Evolutionary conservation across 2,113 vertebrate species (phyloP).

Genomic region (Takifugu bimaculatus): DNA sequence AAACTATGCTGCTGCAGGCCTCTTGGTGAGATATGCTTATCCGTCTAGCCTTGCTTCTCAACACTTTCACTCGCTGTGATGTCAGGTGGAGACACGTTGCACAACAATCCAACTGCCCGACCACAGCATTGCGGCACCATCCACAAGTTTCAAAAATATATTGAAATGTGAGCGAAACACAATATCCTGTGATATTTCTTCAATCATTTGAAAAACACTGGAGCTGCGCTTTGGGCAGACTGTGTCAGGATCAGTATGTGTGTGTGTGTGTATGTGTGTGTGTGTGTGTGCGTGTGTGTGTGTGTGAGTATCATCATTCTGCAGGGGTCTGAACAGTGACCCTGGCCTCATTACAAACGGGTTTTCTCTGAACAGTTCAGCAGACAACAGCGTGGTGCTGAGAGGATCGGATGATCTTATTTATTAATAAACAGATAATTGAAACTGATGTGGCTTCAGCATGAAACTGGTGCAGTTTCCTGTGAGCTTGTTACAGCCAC

Average conservation of each 20-base stretch:
- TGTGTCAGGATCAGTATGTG: no score
- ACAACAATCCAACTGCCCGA: slow-evolving; percentile 35
- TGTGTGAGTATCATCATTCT: background rate
- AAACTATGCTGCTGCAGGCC: background rate
- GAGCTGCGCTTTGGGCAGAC: background rate
- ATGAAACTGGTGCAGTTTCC: background rate
- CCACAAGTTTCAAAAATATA: slow-evolving; percentile 8
- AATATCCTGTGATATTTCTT: background rate
- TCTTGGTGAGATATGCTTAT: background rate
- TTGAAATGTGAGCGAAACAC: background rate
- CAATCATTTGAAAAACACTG: background rate
- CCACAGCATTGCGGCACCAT: slow-evolving; percentile 44
- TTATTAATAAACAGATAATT: slow-evolving; percentile 24
- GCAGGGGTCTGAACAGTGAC: slow-evolving; percentile 11
- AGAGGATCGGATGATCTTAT: slow-evolving; percentile 3
- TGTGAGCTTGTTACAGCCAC: background rate
- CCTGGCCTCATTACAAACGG: slow-evolving; percentile 16
- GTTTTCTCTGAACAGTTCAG: background rate
- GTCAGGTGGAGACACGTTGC: slow-evolving; percentile 12
- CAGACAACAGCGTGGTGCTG: background rate
- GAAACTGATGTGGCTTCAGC: slow-evolving; percentile 18
- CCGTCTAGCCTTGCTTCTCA: background rate
- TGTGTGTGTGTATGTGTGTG: slow-evolving; percentile 6
- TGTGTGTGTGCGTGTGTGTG: background rate
- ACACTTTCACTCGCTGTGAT: slow-evolving; percentile 31